These are phyloP conservation scores for Euspilapteryx auroguttella DNA, from an alignment of 2,888 invertebrate species.

Conservation along the genomic window DNA sequence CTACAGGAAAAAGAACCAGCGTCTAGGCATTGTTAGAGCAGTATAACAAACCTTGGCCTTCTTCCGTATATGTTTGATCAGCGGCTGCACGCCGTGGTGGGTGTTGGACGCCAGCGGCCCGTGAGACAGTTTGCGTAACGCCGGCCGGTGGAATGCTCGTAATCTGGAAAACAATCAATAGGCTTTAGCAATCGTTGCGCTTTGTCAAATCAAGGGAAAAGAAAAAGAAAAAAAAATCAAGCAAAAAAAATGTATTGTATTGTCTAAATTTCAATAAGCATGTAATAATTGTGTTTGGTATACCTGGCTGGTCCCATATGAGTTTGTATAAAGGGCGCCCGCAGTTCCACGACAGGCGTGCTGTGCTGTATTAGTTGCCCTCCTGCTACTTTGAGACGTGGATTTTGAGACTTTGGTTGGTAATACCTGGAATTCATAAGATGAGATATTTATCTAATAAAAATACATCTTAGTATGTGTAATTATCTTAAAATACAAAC, in stretches of 20 bases:
- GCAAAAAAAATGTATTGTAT: too few species aligned
- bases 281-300: too few species aligned
- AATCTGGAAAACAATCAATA: constrained; percentile 45
- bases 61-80: constrained; percentile 88
- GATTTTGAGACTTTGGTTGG: constrained; percentile 83
- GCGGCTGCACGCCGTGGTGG: constrained; percentile 80
- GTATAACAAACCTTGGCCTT: constrained; percentile 85
- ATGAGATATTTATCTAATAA: too few species aligned
- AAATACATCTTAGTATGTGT: too few species aligned
- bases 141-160: constrained; percentile 91
- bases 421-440: constrained; percentile 87
- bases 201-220: too few species aligned
- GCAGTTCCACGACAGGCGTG: constrained; percentile 93
- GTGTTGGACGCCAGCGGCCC: constrained; percentile 74
- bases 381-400: constrained; percentile 84
- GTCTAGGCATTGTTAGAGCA: too few species aligned
- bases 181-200: not conserved
- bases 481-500: too few species aligned
- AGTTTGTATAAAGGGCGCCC: constrained; percentile 94
- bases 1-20: too few species aligned
- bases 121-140: constrained; percentile 84
- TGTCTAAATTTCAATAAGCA: too few species aligned
- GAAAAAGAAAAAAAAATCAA: too few species aligned
- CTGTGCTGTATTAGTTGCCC: constrained; percentile 95
- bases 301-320: constrained; percentile 71